phyloP scores from a whole-genome alignment of 1,140 invertebrate species.

The Gryon sp. region DNA sequence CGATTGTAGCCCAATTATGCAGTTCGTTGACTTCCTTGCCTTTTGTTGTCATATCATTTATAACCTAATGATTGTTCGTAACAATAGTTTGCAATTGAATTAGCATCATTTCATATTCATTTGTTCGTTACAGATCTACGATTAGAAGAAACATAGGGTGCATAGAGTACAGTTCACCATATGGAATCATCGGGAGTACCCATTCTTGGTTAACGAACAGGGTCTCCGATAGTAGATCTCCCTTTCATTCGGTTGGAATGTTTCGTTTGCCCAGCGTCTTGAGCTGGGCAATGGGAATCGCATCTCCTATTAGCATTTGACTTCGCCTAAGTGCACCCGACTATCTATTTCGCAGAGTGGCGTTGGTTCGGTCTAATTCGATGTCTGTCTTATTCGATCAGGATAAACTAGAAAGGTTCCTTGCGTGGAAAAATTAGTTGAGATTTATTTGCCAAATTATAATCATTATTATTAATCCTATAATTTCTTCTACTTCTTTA shows the following conservation, averaged over 20 bases:
- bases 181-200: conserved; percentile 36
- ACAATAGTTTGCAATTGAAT: conserved; percentile 44
- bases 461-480: neutral
- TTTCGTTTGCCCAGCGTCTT: conserved; percentile 48
- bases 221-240: conserved; percentile 48
- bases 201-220: conserved; percentile 45
- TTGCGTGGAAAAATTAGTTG: no score
- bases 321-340: conserved; percentile 24
- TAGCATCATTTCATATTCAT: conserved; percentile 53
- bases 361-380: conserved; percentile 3
- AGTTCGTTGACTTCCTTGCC: conserved; percentile 15
- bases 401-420: neutral
- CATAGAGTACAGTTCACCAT: conserved; percentile 15
- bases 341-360: conserved; percentile 16
- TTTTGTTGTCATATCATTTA: conserved; percentile 25
- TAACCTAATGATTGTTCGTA: conserved; percentile 27
- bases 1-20: neutral
- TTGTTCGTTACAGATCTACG: conserved; percentile 27
- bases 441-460: neutral
- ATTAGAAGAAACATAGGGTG: conserved; percentile 15
- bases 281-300: conserved; percentile 43
- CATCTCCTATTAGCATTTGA: conserved; percentile 55
- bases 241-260: conserved; percentile 46
- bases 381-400: neutral
- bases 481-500: neutral